Conservation (phyloP, 2,113 vertebrate genomes). For the Cyprinodon tularosa region DNA sequence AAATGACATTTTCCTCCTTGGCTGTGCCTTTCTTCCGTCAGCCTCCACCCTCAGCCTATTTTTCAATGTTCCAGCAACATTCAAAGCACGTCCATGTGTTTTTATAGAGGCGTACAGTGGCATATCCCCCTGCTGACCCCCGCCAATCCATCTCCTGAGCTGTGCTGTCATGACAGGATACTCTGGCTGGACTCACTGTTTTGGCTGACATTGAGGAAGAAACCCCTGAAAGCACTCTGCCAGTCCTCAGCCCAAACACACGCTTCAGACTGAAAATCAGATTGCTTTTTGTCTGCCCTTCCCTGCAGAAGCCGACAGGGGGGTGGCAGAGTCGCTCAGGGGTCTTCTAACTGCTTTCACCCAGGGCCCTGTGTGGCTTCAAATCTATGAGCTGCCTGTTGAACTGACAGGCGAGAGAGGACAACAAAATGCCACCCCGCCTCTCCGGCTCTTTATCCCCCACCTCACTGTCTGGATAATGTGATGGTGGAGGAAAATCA, state of each 20-base stretch:
- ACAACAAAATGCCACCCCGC: constrained; percentile 16
- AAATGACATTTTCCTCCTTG: constrained; percentile 62
- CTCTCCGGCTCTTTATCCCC: neutral
- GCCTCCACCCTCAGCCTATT: constrained; percentile 23
- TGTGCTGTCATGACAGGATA: constrained; percentile 19
- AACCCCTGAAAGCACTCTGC: constrained; percentile 33
- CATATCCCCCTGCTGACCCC: neutral
- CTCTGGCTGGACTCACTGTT: constrained; percentile 49
- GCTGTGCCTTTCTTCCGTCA: constrained; percentile 33
- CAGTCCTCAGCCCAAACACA: constrained; percentile 7
- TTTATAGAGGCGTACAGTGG: constrained; percentile 43
- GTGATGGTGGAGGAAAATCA: constrained; percentile 47
- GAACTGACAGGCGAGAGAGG: constrained; percentile 50
- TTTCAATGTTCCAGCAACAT: constrained; percentile 23
- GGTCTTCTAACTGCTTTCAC: constrained; percentile 26
- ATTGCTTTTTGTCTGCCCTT: neutral
- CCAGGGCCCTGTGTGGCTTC: constrained; percentile 8
- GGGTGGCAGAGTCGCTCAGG: constrained; percentile 54
- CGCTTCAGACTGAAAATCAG: constrained; percentile 7
- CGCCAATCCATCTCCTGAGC: constrained; percentile 29
- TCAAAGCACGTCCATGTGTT: constrained; percentile 61
- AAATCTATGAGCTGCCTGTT: constrained; percentile 42
- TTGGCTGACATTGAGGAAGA: constrained; percentile 73
- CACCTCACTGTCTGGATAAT: constrained; percentile 49
- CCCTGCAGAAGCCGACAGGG: constrained; percentile 28